Evolutionary conservation across 53 echinoderm and acorn worm genomes (phyloP).

Genomic region (Astropecten irregularis): DNA sequence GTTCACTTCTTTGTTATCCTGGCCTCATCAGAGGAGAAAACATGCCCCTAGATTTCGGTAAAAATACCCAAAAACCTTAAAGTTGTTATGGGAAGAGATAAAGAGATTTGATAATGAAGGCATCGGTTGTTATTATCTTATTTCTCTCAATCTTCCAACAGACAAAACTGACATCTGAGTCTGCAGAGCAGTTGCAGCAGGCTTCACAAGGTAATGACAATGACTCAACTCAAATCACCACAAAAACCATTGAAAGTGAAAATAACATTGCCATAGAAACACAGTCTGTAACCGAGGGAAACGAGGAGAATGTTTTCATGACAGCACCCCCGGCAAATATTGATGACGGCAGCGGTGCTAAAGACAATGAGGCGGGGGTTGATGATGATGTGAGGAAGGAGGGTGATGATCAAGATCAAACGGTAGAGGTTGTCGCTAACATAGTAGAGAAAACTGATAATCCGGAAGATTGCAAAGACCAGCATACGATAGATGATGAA

Average conservation of each 20-base stretch:
- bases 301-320: not conserved
- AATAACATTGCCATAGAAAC: not conserved
- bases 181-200: not conserved
- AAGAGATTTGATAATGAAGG: no score
- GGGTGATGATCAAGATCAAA: not conserved
- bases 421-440: not conserved
- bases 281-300: not conserved
- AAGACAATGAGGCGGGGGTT: not conserved
- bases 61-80: no score
- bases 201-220: conserved; percentile 36
- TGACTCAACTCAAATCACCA: conserved; percentile 32
- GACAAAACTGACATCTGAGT: not conserved
- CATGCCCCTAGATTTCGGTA: no score
- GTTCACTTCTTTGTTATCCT: no score
- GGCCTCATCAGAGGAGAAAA: no score
- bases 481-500: not conserved
- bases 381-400: not conserved
- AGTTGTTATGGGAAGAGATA: no score
- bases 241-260: conserved; percentile 38
- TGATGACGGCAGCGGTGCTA: not conserved
- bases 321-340: not conserved
- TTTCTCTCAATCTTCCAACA: no score
- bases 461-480: not conserved
- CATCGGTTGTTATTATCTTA: no score
- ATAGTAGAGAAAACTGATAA: not conserved